A percentile compares a stretch with the other conserved stretches of the same genome.
phyloP scores from a whole-genome alignment of 2,888 invertebrate species.

The Melieria picta region DNA sequence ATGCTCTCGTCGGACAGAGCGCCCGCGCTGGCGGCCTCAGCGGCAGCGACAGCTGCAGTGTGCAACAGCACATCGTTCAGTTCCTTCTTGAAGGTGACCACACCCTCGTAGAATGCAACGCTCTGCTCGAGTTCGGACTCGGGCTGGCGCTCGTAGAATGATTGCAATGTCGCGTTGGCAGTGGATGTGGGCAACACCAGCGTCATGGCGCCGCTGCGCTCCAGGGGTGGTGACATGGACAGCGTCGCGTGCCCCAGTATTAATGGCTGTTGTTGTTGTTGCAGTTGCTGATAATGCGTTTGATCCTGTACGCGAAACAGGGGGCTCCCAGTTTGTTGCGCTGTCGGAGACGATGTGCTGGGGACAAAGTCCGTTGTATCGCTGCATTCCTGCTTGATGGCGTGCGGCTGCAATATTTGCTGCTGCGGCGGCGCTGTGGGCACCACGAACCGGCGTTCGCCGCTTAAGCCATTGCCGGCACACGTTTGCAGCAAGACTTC shows the following conservation, averaged over 20 bases:
- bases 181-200: conserved; percentile 24
- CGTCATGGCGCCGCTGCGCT: conserved; percentile 38
- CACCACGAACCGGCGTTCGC: conserved; percentile 40
- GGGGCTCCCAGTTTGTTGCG: too few species aligned
- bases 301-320: conserved; percentile 33
- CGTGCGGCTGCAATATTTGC: conserved; percentile 37
- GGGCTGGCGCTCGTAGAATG: conserved; percentile 55
- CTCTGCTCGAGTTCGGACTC: conserved; percentile 21
- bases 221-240: conserved; percentile 42
- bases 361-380: conserved; percentile 43
- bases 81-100: conserved; percentile 59
- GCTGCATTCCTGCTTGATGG: conserved; percentile 53
- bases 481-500: conserved; percentile 62
- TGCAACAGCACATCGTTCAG: conserved; percentile 63
- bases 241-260: conserved; percentile 40
- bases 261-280: conserved; percentile 44
- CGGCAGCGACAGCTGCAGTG: conserved; percentile 42
- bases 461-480: conserved; percentile 47
- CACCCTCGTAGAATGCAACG: conserved; percentile 46
- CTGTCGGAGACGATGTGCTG: conserved; percentile 18
- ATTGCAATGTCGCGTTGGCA: conserved; percentile 40
- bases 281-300: conserved; percentile 19
- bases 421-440: conserved; percentile 46
- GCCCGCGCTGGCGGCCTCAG: conserved; percentile 43
- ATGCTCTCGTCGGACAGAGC: conserved; percentile 67